phyloP scores from a whole-genome alignment of 1,140 invertebrate genomes.

The Carcinoscorpius rotundicauda region DNA sequence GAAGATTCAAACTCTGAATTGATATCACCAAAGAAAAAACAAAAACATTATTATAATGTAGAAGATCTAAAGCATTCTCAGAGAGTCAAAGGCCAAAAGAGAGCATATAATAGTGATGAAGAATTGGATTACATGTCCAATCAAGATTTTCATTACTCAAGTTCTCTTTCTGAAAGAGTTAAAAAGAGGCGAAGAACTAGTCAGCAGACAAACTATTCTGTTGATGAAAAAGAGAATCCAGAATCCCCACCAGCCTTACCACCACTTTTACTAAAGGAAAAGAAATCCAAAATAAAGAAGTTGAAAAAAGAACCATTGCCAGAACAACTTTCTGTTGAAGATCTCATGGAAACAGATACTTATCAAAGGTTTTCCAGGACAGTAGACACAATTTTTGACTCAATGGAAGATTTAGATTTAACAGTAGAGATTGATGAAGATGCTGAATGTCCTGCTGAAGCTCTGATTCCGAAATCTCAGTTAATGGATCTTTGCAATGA shows the following conservation, averaged over 20 bases:
- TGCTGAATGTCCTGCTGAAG: constrained; percentile 55
- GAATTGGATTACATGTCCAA: constrained; percentile 10
- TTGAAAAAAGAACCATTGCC: constrained; percentile 42
- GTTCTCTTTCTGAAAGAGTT: constrained; percentile 21
- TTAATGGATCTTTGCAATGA: constrained; percentile 80
- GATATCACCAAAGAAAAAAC: too few species aligned
- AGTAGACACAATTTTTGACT: constrained; percentile 81
- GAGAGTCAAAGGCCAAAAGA: constrained; percentile 27
- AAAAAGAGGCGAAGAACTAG: constrained; percentile 19
- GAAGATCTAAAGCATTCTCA: background rate
- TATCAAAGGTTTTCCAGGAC: constrained; percentile 78
- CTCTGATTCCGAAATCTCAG: constrained; percentile 63
- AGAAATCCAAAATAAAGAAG: constrained; percentile 30
- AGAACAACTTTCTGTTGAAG: constrained; percentile 71
- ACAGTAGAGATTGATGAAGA: constrained; percentile 48
- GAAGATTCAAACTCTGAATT: too few species aligned
- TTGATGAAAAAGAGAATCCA: background rate
- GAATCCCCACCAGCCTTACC: constrained; percentile 2
- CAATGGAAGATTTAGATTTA: constrained; percentile 66
- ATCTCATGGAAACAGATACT: constrained; percentile 86
- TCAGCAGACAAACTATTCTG: background rate
- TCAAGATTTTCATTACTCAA: constrained; percentile 1
- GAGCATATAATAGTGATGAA: constrained; percentile 10
- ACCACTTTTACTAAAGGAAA: constrained; percentile 7
- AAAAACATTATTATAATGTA: too few species aligned